These are phyloP conservation scores for Thunnus albacares DNA, from an alignment of 2,797 vertebrate genomes.

Conservation along the genomic window DNA sequence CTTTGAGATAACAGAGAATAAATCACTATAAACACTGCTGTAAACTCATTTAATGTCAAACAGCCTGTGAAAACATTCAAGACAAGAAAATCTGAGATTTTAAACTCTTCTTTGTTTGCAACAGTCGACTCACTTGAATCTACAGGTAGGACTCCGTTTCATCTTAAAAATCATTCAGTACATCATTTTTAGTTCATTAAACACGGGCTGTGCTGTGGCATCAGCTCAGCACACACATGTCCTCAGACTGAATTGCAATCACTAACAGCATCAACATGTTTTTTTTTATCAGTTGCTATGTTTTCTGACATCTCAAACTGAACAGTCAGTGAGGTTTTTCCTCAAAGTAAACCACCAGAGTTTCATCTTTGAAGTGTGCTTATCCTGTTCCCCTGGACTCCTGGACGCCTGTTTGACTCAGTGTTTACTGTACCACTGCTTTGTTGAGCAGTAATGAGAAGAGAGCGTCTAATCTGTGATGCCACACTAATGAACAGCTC, in stretches of 20 bases:
- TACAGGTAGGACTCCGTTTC: neutral
- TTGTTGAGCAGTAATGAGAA: constrained; percentile 35
- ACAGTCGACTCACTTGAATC: neutral
- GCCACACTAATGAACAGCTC: constrained; percentile 40
- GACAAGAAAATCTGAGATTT: neutral
- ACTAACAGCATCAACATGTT: constrained; percentile 4
- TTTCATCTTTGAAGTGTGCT: constrained; percentile 29
- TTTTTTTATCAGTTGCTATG: neutral
- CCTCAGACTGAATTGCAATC: constrained; percentile 19
- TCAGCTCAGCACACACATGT: neutral
- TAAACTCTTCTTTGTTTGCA: neutral
- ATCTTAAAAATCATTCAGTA: neutral
- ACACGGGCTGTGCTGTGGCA: neutral
- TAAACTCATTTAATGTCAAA: constrained; percentile 1
- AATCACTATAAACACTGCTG: constrained; percentile 8
- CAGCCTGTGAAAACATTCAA: neutral
- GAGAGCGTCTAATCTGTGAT: constrained; percentile 31
- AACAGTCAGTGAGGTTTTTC: constrained; percentile 1
- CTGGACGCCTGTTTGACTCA: neutral
- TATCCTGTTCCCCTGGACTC: constrained; percentile 15
- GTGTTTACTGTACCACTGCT: neutral
- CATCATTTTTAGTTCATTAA: constrained; percentile 5
- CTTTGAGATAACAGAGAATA: neutral
- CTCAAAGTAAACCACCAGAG: constrained; percentile 10
- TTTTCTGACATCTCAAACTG: neutral